Percentiles rank a stretch among this genome's conserved stretches.
phyloP scores from a whole-genome alignment of 1,140 invertebrate genomes.

The Pogonognathellus flavescens region DNA sequence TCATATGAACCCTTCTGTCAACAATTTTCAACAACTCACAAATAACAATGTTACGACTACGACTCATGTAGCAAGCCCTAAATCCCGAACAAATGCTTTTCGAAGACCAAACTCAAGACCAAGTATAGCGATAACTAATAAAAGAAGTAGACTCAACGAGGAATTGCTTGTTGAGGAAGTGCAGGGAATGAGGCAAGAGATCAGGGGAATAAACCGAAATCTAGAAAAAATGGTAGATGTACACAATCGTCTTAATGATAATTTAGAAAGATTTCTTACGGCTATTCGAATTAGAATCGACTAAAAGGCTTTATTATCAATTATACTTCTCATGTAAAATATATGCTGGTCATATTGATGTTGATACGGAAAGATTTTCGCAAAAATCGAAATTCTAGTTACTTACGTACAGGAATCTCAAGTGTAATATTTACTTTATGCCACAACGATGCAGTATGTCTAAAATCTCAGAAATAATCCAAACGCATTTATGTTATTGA shows the following conservation, averaged over 20 bases:
- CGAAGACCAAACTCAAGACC: neutral
- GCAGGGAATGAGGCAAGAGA: slow-evolving; percentile 49
- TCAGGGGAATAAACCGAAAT: slow-evolving; percentile 29
- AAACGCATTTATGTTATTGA: too few species aligned
- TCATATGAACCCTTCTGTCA: neutral
- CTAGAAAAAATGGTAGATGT: slow-evolving; percentile 54
- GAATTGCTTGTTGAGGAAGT: slow-evolving; percentile 48
- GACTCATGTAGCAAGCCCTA: neutral
- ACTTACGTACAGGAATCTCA: too few species aligned
- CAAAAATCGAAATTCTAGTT: too few species aligned
- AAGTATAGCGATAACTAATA: slow-evolving; percentile 16
- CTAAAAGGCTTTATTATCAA: too few species aligned
- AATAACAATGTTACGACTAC: neutral
- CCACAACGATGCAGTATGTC: too few species aligned
- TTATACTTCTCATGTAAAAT: too few species aligned
- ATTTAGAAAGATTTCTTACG: slow-evolving; percentile 49
- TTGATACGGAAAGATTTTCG: too few species aligned
- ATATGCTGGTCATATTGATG: too few species aligned
- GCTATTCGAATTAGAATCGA: slow-evolving; percentile 45
- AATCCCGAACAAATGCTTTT: neutral
- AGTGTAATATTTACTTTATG: too few species aligned
- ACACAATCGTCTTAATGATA: slow-evolving; percentile 52
- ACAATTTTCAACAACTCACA: neutral
- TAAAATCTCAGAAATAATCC: too few species aligned
- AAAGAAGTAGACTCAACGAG: slow-evolving; percentile 43